Conservation (phyloP, 2,888 invertebrate genomes). For the Colostygia pectinataria region DNA sequence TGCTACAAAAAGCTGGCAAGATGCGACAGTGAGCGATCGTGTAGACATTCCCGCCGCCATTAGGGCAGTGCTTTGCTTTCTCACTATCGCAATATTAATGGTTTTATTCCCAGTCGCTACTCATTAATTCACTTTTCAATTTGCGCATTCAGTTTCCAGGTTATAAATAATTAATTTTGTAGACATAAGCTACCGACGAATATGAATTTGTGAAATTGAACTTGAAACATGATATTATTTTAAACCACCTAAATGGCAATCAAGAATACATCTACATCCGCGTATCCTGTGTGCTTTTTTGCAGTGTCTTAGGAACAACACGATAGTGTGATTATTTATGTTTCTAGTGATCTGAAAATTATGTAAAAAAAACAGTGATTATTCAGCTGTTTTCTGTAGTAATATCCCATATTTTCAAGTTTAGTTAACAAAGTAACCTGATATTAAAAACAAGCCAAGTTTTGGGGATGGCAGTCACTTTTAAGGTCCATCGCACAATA, state of each 20-base stretch:
- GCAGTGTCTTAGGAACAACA: no score
- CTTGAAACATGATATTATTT: neutral
- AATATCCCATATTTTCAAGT: no score
- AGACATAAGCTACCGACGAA: constrained; percentile 26
- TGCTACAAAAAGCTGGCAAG: constrained; percentile 66
- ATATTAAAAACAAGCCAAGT: neutral
- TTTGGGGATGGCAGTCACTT: constrained; percentile 3
- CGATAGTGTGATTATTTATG: no score
- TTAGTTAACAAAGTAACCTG: neutral
- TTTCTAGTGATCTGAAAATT: no score
- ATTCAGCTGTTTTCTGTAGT: no score
- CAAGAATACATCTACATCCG: no score
- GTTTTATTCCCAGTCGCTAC: constrained; percentile 41
- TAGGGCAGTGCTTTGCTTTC: constrained; percentile 64
- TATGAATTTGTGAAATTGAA: constrained; percentile 14
- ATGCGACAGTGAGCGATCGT: constrained; percentile 74
- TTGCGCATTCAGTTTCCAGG: constrained; percentile 25
- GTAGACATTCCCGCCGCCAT: constrained; percentile 66
- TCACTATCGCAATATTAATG: constrained; percentile 58
- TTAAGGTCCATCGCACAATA: constrained; percentile 36
- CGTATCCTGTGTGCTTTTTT: no score
- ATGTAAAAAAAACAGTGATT: no score
- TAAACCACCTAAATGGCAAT: no score
- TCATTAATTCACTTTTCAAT: constrained; percentile 42
- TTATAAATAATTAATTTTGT: constrained; percentile 34